Evolutionary conservation across 2,113 vertebrate genomes (phyloP).

Genomic region (Leptobrachium leishanense): DNA sequence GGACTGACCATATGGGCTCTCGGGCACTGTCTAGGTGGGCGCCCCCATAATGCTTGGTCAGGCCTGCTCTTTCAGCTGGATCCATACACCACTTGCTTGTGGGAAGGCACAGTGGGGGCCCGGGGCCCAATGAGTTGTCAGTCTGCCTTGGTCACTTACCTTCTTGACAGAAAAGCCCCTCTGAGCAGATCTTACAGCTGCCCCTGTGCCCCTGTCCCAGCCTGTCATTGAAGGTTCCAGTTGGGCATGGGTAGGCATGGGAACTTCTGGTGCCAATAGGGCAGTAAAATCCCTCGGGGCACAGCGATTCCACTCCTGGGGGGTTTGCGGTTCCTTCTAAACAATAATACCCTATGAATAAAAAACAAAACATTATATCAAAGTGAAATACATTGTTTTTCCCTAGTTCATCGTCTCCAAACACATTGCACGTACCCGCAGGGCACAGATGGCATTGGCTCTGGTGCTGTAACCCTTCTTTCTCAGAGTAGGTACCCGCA

Average conservation of each 20-base stretch:
- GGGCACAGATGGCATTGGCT: constrained; percentile 67
- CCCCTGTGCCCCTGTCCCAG: constrained; percentile 76
- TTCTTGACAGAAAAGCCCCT: constrained; percentile 76
- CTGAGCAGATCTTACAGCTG: constrained; percentile 73
- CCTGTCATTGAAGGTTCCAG: constrained; percentile 75
- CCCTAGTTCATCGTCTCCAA: too few relatives aligned
- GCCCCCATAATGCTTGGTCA: too few relatives aligned
- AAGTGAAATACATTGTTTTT: too few relatives aligned
- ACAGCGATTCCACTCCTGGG: constrained; percentile 71
- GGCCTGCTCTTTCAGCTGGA: too few relatives aligned
- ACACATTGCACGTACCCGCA: constrained; percentile 64
- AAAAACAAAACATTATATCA: not conserved
- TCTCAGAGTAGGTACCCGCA: constrained; percentile 70
- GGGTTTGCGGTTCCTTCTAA: constrained; percentile 69
- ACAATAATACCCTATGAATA: constrained; percentile 70
- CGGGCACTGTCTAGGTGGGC: too few relatives aligned
- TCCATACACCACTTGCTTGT: too few relatives aligned
- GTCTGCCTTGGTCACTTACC: constrained; percentile 54
- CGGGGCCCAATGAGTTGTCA: too few relatives aligned
- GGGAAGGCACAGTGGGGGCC: too few relatives aligned
- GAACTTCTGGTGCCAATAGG: constrained; percentile 71
- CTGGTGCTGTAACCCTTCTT: constrained; percentile 59
- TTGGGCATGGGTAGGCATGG: constrained; percentile 76
- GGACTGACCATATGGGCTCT: too few relatives aligned
- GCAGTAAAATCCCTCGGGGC: constrained; percentile 76